Evolutionary conservation across 2,113 vertebrate genomes (phyloP).

Genomic region (Semnornis frantzii): DNA sequence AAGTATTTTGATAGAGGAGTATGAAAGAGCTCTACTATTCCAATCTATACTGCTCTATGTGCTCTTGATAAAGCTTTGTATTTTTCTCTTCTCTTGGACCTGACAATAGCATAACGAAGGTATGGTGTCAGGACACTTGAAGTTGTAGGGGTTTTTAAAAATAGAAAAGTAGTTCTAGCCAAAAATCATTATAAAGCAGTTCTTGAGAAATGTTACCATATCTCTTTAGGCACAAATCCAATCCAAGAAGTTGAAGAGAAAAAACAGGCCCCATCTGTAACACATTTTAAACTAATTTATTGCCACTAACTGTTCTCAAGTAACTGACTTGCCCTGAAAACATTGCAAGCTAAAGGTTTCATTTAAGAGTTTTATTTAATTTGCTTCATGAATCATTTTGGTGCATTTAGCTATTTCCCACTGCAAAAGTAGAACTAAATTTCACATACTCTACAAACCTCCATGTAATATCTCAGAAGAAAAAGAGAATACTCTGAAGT

Average conservation of each 20-base stretch:
- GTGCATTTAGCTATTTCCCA: background rate
- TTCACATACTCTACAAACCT: background rate
- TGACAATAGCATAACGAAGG: background rate
- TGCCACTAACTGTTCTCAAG: conserved; percentile 16
- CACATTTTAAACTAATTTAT: conserved; percentile 23
- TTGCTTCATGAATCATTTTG: background rate
- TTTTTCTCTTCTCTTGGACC: background rate
- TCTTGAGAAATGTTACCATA: background rate
- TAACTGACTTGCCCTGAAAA: conserved; percentile 11
- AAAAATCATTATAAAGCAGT: background rate
- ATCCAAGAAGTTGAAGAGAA: background rate
- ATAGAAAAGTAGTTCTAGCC: background rate
- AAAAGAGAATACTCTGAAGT: background rate
- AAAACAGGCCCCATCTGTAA: conserved; percentile 1
- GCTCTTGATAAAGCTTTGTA: background rate
- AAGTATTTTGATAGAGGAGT: background rate
- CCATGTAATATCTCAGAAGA: background rate
- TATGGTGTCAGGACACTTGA: background rate
- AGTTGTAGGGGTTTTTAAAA: background rate
- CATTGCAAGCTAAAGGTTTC: background rate
- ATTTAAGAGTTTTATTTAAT: conserved; percentile 12
- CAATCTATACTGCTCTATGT: background rate
- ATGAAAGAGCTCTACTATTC: background rate
- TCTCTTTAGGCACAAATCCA: conserved; percentile 5
- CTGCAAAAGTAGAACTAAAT: background rate